Evolutionary conservation across 2,797 vertebrate genomes (phyloP).

Genomic region (Eulemur coronatus): DNA sequence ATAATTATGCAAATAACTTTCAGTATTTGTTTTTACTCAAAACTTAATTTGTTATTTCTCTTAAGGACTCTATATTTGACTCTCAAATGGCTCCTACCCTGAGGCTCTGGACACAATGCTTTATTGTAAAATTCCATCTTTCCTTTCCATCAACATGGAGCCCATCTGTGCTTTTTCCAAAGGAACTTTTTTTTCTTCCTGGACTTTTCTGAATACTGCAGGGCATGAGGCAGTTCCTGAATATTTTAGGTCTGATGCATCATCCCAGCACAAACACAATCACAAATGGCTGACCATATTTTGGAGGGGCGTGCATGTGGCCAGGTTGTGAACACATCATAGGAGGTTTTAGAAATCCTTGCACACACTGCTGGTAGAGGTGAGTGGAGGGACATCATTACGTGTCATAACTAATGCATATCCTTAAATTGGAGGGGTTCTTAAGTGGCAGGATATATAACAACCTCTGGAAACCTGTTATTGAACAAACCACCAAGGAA

Average conservation of each 20-base stretch:
- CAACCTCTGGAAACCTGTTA: conserved; percentile 42
- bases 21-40: conserved; percentile 31
- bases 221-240: not conserved
- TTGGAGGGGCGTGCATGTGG: not conserved
- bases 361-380: not conserved
- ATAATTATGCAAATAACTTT: conserved; percentile 36
- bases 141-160: conserved; percentile 9
- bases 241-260: not conserved
- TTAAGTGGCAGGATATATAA: conserved; percentile 42
- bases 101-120: not conserved
- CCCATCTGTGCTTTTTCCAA: conserved; percentile 2
- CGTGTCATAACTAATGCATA: conserved; percentile 52
- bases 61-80: conserved; percentile 10
- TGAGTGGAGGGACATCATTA: conserved; percentile 3
- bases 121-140: conserved; percentile 36
- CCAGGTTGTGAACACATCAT: not conserved
- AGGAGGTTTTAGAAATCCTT: conserved; percentile 10
- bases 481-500: not conserved
- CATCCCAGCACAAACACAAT: not conserved
- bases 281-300: not conserved
- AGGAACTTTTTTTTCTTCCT: not conserved
- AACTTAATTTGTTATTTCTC: conserved; percentile 27
- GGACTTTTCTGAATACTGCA: conserved; percentile 9
- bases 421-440: conserved; percentile 38
- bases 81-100: not conserved